A percentile compares a stretch with the other conserved stretches of the same genome.
Conservation (phyloP, 2,888 invertebrate species). For the Gryllus longicercus region DNA sequence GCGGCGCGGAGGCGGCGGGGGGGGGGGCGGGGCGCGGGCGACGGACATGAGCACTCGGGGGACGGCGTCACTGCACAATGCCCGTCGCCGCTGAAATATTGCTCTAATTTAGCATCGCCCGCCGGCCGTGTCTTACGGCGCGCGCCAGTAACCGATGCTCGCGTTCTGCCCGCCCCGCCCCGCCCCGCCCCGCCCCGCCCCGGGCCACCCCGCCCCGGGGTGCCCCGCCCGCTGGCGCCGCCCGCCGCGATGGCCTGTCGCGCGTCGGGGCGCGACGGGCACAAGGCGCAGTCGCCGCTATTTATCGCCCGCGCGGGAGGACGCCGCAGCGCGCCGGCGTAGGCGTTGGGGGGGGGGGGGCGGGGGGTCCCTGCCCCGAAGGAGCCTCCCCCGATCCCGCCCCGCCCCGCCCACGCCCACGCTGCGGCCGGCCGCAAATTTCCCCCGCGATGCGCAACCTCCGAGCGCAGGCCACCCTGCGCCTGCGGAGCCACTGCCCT, state of each 20-base stretch:
- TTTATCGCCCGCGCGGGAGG: too few relatives aligned
- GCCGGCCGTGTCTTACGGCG: not conserved
- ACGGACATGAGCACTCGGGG: not conserved
- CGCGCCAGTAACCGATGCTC: not conserved
- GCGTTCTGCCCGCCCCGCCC: not conserved
- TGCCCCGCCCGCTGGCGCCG: not conserved
- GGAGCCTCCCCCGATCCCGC: too few relatives aligned
- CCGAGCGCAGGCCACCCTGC: too few relatives aligned
- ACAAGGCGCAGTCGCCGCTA: not conserved
- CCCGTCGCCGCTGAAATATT: conserved; percentile 2
- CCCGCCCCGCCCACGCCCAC: too few relatives aligned
- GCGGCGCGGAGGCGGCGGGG: not conserved
- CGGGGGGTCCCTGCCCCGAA: too few relatives aligned
- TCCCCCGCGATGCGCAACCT: too few relatives aligned
- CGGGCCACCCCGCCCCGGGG: too few relatives aligned
- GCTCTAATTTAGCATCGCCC: conserved; percentile 10
- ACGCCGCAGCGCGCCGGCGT: too few relatives aligned
- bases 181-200: conserved; percentile 17
- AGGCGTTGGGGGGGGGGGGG: too few relatives aligned
- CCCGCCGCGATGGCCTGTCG: not conserved
- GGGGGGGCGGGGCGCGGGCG: not conserved
- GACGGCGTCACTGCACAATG: conserved; percentile 8
- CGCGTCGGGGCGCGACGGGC: not conserved
- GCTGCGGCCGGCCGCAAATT: too few relatives aligned
- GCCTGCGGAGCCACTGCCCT: too few relatives aligned